phyloP scores from a whole-genome alignment of 2,888 invertebrate species.

The Metellina segmentata region DNA sequence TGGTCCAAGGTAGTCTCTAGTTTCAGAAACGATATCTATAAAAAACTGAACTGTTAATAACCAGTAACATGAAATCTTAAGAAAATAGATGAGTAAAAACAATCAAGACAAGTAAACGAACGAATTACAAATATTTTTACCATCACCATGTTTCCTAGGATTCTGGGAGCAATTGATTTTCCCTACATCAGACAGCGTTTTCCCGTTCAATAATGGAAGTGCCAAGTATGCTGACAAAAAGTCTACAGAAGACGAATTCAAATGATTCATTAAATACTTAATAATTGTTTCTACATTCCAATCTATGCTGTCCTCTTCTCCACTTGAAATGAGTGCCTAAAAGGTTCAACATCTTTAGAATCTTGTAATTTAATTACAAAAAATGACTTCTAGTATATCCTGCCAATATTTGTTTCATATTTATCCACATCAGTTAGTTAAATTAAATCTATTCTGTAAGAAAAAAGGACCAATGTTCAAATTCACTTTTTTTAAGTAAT shows the following conservation, averaged over 20 bases:
- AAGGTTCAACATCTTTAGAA: background rate
- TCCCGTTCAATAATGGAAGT: constrained; percentile 31
- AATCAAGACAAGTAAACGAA: background rate
- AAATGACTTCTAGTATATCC: background rate
- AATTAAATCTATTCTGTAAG: too few relatives aligned
- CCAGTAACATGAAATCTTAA: background rate
- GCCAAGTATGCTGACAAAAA: constrained; percentile 17
- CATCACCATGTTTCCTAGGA: constrained; percentile 25
- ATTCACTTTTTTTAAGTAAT: too few relatives aligned
- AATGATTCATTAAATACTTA: constrained; percentile 15
- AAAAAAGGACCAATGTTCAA: too few relatives aligned
- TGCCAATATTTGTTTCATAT: too few relatives aligned
- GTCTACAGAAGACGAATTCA: constrained; percentile 12
- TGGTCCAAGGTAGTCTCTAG: background rate
- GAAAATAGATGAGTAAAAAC: too few relatives aligned
- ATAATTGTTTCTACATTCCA: constrained; percentile 23
- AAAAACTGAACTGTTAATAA: background rate
- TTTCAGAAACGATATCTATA: background rate
- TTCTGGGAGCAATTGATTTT: constrained; percentile 33
- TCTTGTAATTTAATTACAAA: background rate
- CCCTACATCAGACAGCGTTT: constrained; percentile 6
- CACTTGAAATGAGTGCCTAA: constrained; percentile 52
- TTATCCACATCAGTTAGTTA: too few relatives aligned
- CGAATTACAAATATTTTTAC: background rate
- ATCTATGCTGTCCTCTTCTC: constrained; percentile 6